Base-by-base conservation (phyloP, 2,797 vertebrate genomes). In the Cottoperca gobio region DNA sequence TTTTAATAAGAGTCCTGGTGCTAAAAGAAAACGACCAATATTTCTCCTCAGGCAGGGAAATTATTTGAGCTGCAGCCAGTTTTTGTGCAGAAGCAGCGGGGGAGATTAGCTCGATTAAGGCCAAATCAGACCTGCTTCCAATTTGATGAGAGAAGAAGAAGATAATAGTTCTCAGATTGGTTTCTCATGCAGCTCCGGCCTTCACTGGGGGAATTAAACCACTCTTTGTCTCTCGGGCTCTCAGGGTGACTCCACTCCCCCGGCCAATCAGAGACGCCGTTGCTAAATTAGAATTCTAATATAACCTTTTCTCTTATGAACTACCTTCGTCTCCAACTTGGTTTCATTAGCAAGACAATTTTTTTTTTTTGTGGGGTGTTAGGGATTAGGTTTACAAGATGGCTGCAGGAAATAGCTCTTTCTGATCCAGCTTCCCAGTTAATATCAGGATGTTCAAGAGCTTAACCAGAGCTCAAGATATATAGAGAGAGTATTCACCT, bases 1-100 rank as follows among this genome's bases (percentile, higher is more conserved):
- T 88, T 91, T 93, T 95, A 92, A 93, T 95, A 93, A 93, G 91
- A 87, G 77, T 76, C 90, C 90, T 79, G 88, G 92, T 88, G 60
- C 93, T 91, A 86, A 92, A 81, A 87, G 86, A 91, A 91, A 92
- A 92, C 91, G 89, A 91, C 84, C 90, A 88, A 82, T 90, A 89
- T 92, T 94, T 86, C 84, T 76, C 55, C 35, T 78, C 81, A 90
- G 92, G 91, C 92, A 89, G 93, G 93, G 49, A 91, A 85, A 90
- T 81, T 83, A 88, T 90, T 88, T 87, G 87, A 88, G 83, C 76
- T 33, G 82, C 81, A 76, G 86, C 73, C 77, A 74, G 82, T 80
- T 87, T 42, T 54, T 78, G 78, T 78, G 85, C 42, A 58, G 81
- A 78, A 83, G 75, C 90, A 85, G 88, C 85, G 65, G 86, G 89